A percentile compares a stretch with the other conserved stretches of the same genome.
These are phyloP conservation scores for Myotis planiceps DNA, from an alignment of 2,797 vertebrate genomes.

Conservation along the genomic window DNA sequence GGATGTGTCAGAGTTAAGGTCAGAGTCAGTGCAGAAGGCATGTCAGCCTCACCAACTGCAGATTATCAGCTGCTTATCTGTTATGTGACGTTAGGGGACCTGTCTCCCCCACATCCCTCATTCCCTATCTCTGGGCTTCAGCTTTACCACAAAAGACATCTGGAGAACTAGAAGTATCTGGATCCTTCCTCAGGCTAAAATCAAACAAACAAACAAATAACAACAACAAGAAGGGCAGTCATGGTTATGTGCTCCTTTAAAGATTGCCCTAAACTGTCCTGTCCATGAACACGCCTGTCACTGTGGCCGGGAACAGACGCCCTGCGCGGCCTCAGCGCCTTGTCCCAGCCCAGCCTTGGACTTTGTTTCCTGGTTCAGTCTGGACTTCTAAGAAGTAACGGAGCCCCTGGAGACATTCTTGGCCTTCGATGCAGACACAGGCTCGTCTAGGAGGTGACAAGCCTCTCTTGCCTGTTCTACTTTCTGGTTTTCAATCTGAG, in stretches of 20 bases:
- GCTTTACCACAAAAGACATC: background rate
- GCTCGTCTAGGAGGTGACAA: background rate
- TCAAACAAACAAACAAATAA: slow-evolving; percentile 62
- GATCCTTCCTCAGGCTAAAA: slow-evolving; percentile 63
- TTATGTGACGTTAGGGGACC: background rate
- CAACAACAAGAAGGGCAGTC: background rate
- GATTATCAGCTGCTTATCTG: background rate
- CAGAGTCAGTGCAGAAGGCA: background rate
- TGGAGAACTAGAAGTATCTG: slow-evolving; percentile 71
- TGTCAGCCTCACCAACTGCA: background rate
- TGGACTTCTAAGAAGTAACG: background rate
- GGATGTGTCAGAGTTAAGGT: background rate
- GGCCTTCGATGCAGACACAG: background rate
- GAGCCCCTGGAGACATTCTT: background rate
- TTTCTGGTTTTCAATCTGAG: background rate
- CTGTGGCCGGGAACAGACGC: background rate
- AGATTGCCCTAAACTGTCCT: background rate
- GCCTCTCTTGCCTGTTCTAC: background rate
- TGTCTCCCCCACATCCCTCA: background rate
- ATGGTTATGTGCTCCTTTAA: background rate
- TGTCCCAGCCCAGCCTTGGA: background rate
- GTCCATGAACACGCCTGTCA: background rate
- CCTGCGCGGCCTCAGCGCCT: background rate
- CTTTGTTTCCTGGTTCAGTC: background rate
- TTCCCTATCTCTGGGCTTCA: slow-evolving; percentile 45